These are phyloP conservation scores for Leptinotarsa haldemani DNA, from an alignment of 2,888 invertebrate genomes.

Conservation along the genomic window DNA sequence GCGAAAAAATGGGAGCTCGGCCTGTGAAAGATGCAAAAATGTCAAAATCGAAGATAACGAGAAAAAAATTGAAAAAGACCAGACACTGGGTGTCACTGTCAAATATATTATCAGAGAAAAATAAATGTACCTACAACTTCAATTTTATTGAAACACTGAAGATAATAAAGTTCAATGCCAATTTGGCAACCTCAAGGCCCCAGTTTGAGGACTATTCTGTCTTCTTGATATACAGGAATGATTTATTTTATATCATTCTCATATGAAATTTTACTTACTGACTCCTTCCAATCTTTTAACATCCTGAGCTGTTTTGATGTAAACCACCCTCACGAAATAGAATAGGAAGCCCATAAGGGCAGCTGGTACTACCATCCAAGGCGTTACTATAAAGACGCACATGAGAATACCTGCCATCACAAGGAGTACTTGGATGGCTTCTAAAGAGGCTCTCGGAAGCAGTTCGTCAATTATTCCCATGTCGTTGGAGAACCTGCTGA, in stretches of 20 bases:
- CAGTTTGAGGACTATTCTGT: too few relatives aligned
- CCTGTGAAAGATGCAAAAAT: slow-evolving; percentile 66
- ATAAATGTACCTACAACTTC: too few relatives aligned
- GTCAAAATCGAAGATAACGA: background rate
- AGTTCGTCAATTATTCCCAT: slow-evolving; percentile 82
- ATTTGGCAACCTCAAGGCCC: too few relatives aligned
- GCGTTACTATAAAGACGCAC: slow-evolving; percentile 75
- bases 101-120: too few relatives aligned
- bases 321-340: slow-evolving; percentile 73
- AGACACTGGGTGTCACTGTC: too few relatives aligned
- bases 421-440: slow-evolving; percentile 74
- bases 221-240: too few relatives aligned
- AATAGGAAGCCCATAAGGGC: slow-evolving; percentile 73
- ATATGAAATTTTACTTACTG: slow-evolving; percentile 56
- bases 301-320: slow-evolving; percentile 77
- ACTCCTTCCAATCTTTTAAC: slow-evolving; percentile 74
- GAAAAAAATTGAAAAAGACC: background rate
- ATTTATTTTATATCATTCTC: background rate
- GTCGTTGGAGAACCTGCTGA: slow-evolving; percentile 88
- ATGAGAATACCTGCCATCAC: slow-evolving; percentile 74
- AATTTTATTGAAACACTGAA: too few relatives aligned
- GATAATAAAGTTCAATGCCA: too few relatives aligned
- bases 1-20: slow-evolving; percentile 91
- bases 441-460: slow-evolving; percentile 74
- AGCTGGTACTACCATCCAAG: slow-evolving; percentile 75